These are phyloP conservation scores for Rousettus madagascariensis DNA, from an alignment of 2,797 vertebrate species.

Conservation along the genomic window DNA sequence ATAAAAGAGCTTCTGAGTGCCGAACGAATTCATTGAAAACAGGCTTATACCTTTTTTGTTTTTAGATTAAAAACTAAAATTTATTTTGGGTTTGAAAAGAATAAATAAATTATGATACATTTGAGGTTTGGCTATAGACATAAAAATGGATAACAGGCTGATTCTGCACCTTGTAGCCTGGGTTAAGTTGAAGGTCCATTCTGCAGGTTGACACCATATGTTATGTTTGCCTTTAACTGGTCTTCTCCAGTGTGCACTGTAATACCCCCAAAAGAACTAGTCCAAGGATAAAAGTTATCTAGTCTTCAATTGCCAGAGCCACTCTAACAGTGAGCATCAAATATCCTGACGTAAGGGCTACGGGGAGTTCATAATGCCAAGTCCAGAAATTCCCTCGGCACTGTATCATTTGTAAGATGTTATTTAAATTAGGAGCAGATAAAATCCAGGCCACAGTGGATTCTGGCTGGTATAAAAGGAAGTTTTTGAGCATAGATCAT, in stretches of 20 bases:
- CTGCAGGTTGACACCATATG: neutral
- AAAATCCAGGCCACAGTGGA: neutral
- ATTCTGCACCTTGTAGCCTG: neutral
- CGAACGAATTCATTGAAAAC: neutral
- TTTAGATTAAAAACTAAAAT: slow-evolving; percentile 9
- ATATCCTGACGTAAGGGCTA: neutral
- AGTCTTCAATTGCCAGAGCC: neutral
- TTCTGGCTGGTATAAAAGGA: neutral
- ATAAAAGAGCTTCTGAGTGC: neutral
- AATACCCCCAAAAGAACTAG: neutral
- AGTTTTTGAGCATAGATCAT: neutral
- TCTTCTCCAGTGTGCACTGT: neutral
- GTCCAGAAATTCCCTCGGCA: neutral
- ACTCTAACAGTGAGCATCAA: neutral
- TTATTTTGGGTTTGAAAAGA: neutral
- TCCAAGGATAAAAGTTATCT: neutral
- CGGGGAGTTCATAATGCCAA: neutral
- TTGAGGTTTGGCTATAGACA: neutral
- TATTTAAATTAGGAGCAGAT: neutral
- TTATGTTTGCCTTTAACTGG: neutral
- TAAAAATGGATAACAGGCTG: neutral
- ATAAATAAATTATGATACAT: neutral
- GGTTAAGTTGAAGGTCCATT: neutral
- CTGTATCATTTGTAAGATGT: neutral
- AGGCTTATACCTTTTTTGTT: neutral